A percentile compares a stretch with the other conserved stretches of the same genome.
phyloP scores from a whole-genome alignment of 2,797 vertebrate genomes.

The Argentina silus region DNA sequence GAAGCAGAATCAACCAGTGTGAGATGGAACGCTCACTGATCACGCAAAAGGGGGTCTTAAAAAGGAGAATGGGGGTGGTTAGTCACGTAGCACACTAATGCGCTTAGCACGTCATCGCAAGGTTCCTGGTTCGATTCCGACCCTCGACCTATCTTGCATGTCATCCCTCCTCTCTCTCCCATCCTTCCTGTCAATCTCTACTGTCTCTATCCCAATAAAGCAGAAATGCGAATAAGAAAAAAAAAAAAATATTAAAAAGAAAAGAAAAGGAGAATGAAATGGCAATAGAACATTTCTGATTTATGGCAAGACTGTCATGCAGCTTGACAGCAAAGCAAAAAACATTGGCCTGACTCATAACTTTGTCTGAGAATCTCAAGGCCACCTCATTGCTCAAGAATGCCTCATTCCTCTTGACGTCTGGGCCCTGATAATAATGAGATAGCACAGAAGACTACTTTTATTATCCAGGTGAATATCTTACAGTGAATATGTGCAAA shows the following conservation, averaged over 20 bases:
- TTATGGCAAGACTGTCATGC: constrained; percentile 26
- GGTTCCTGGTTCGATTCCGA: too few relatives aligned
- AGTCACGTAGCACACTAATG: too few relatives aligned
- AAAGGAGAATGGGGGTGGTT: constrained; percentile 25
- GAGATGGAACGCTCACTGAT: constrained; percentile 32
- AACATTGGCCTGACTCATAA: constrained; percentile 52
- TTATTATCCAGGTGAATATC: not conserved
- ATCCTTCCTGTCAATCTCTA: too few relatives aligned
- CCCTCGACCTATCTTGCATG: too few relatives aligned
- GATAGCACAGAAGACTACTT: not conserved
- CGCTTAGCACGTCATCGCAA: too few relatives aligned
- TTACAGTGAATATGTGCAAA: not conserved
- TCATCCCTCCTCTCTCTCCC: too few relatives aligned
- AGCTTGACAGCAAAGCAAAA: constrained; percentile 56
- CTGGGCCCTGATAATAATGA: not conserved
- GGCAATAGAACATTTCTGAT: constrained; percentile 64
- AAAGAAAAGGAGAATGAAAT: constrained; percentile 30
- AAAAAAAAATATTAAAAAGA: too few relatives aligned
- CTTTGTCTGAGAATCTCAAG: constrained; percentile 50
- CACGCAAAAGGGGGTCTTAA: constrained; percentile 11
- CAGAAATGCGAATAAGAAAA: too few relatives aligned
- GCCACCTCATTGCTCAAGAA: constrained; percentile 33
- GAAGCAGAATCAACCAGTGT: constrained; percentile 20
- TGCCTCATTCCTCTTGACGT: not conserved
- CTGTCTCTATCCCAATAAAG: too few relatives aligned